These are phyloP conservation scores for Macroglossus sobrinus DNA, from an alignment of 2,113 vertebrate species.

Conservation along the genomic window DNA sequence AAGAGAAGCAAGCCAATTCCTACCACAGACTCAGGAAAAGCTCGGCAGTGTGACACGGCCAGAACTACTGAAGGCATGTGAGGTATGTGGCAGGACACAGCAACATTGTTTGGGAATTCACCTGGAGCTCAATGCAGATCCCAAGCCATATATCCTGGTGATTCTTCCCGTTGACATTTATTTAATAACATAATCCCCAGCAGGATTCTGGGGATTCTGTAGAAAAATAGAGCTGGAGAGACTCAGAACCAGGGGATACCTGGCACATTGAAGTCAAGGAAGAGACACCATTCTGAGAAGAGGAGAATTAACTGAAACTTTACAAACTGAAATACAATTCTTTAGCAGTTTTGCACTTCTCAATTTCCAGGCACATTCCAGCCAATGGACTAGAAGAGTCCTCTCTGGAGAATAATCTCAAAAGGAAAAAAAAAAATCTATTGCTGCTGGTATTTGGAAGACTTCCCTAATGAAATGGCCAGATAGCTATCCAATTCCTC, in stretches of 20 bases:
- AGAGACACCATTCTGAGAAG: neutral
- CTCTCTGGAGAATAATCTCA: neutral
- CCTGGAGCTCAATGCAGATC: neutral
- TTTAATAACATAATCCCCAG: no score
- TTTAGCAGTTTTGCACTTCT: neutral
- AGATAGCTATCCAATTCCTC: neutral
- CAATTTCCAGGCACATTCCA: neutral
- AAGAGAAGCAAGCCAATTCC: neutral
- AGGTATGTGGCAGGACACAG: neutral
- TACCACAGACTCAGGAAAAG: neutral
- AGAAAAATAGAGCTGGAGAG: neutral
- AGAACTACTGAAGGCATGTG: no score
- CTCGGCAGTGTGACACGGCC: neutral
- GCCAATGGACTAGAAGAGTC: neutral
- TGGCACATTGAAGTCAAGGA: neutral
- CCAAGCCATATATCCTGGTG: no score
- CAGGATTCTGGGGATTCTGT: neutral
- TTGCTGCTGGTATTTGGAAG: neutral
- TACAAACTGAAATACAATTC: neutral
- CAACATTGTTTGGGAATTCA: neutral
- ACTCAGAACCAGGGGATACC: neutral
- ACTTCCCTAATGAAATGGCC: neutral
- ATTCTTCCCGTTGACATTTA: no score
- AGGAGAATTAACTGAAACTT: neutral
- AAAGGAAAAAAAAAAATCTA: no score